Conservation (phyloP, 2,888 invertebrate genomes). For the Caenorhabditis macrosperma region DNA sequence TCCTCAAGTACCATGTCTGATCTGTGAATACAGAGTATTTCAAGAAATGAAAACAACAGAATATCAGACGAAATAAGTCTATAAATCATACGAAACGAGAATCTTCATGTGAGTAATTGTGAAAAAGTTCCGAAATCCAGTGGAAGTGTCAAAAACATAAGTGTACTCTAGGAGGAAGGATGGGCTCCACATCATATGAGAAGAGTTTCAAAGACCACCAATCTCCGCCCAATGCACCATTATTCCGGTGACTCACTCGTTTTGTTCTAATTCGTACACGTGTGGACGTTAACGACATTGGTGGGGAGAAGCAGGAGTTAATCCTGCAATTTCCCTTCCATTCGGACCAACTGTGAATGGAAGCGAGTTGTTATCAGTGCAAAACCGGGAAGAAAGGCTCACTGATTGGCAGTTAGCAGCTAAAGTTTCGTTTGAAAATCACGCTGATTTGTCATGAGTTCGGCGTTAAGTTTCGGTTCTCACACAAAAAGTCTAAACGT, state of each 20-base stretch:
- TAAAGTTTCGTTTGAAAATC: slow-evolving; percentile 16
- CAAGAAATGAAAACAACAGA: not conserved
- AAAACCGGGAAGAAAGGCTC: not conserved
- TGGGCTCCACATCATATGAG: slow-evolving; percentile 30
- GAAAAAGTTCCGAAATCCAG: slow-evolving; percentile 30
- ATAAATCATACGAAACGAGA: not conserved
- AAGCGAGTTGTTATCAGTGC: slow-evolving; percentile 28
- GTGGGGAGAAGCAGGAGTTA: not conserved
- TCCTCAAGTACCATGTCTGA: slow-evolving; percentile 8
- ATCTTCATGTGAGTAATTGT: not conserved
- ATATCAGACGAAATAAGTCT: slow-evolving; percentile 7
- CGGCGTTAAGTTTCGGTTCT: not conserved
- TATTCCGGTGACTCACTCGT: not conserved
- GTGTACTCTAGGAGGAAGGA: slow-evolving; percentile 42
- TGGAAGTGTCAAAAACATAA: slow-evolving; percentile 37
- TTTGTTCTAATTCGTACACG: slow-evolving; percentile 5
- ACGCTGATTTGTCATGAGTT: slow-evolving; percentile 36
- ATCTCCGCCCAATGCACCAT: slow-evolving; percentile 5
- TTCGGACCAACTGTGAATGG: slow-evolving; percentile 17
- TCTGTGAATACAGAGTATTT: not conserved
- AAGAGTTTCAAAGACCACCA: slow-evolving; percentile 42
- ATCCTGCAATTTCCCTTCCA: not conserved
- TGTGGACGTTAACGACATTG: not conserved
- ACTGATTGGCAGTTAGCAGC: slow-evolving; percentile 14
- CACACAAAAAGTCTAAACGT: slow-evolving; percentile 1